Evolutionary conservation across 2,888 invertebrate genomes (phyloP).

Genomic region (Drosophila anceps): DNA sequence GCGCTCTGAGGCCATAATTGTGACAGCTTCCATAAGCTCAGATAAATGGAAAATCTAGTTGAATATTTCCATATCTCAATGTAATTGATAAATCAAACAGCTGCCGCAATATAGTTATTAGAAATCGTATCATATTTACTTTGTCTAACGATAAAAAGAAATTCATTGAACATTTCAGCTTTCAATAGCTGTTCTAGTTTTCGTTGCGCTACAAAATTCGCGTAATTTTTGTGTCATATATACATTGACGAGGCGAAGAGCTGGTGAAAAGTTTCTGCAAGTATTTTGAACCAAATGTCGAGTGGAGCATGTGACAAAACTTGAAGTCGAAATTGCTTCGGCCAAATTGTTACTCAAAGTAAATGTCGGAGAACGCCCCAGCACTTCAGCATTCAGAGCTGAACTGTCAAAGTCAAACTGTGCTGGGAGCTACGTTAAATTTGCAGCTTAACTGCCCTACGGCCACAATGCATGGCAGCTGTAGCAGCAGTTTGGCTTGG

Average conservation of each 20-base stretch:
- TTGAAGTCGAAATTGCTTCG: constrained; percentile 58
- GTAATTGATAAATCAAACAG: neutral
- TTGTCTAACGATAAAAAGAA: neutral
- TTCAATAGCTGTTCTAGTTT: neutral
- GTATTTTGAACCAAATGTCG: constrained; percentile 28
- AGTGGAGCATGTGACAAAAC: constrained; percentile 46
- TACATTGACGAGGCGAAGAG: constrained; percentile 7
- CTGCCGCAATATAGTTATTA: neutral
- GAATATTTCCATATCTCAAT: neutral
- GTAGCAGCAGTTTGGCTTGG: constrained; percentile 32
- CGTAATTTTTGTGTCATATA: constrained; percentile 10
- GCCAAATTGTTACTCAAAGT: constrained; percentile 61
- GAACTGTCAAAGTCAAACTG: constrained; percentile 46
- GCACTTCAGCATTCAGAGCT: constrained; percentile 25
- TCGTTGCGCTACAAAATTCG: neutral
- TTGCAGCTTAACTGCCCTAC: constrained; percentile 35
- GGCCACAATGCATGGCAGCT: constrained; percentile 66
- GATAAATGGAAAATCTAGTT: too few species aligned
- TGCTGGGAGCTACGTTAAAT: constrained; percentile 28
- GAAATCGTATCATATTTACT: neutral
- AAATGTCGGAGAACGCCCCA: constrained; percentile 43
- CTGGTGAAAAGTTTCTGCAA: constrained; percentile 24
- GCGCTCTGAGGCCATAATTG: too few species aligned
- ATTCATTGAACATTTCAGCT: neutral
- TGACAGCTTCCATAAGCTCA: too few species aligned